A percentile compares a stretch with the other conserved stretches of the same genome.
Conservation (phyloP, 30 jellyfish, hydroid and myxozoan species). For the Turritopsis rubra region DNA sequence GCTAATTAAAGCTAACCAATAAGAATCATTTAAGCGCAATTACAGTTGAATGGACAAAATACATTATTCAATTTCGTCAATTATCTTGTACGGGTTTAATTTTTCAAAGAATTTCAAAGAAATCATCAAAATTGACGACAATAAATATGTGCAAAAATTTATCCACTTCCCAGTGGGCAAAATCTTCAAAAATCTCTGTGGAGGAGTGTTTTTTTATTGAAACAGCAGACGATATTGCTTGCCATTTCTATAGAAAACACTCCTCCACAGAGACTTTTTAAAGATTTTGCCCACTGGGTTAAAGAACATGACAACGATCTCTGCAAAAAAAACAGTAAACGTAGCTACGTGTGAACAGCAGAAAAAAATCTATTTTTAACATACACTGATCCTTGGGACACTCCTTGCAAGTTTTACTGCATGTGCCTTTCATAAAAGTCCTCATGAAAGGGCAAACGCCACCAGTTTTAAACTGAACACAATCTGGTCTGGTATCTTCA, state of each 20-base stretch:
- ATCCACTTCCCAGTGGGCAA: no score
- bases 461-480: constrained; percentile 69
- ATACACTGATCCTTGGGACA: constrained; percentile 31
- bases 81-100: no score
- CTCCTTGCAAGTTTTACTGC: constrained; percentile 81
- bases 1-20: background rate
- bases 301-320: background rate
- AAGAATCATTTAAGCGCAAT: background rate
- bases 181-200: no score
- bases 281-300: no score
- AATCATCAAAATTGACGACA: no score
- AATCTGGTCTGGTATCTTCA: constrained; percentile 53
- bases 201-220: no score
- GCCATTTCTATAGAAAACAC: no score
- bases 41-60: background rate
- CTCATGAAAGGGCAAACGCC: constrained; percentile 94
- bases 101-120: no score
- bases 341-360: background rate
- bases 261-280: no score
- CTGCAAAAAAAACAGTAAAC: background rate
- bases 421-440: constrained; percentile 82
- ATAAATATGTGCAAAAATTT: no score
- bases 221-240: no score
- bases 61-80: no score
- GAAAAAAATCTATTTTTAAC: background rate